Evolutionary conservation across 2,113 vertebrate genomes (phyloP).

Genomic region (Hymenochirus boettgeri): DNA sequence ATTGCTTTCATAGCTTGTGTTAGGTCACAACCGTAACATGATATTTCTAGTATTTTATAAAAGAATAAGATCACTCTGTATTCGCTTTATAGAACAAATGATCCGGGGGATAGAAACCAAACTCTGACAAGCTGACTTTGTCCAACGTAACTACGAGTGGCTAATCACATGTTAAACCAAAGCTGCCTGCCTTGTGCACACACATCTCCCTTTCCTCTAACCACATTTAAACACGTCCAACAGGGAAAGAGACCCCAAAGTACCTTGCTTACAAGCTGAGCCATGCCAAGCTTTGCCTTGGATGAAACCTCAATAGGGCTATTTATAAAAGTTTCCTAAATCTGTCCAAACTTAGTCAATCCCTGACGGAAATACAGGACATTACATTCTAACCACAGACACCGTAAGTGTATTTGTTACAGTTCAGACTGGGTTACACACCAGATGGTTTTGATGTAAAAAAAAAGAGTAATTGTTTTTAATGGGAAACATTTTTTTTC

Average conservation of each 20-base stretch:
- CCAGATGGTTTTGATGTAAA: conserved; percentile 5
- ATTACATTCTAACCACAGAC: conserved; percentile 3
- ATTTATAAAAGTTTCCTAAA: background rate
- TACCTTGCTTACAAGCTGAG: background rate
- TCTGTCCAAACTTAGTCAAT: background rate
- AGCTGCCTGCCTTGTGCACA: background rate
- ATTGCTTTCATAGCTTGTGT: no score
- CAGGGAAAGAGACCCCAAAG: background rate
- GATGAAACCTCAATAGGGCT: background rate
- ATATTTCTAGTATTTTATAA: no score
- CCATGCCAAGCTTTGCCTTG: background rate
- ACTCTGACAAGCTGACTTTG: no score
- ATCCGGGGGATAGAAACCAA: no score
- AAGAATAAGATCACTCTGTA: no score
- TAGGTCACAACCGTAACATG: no score
- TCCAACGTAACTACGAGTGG: no score
- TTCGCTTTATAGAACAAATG: no score
- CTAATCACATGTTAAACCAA: no score
- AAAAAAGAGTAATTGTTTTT: conserved; percentile 5
- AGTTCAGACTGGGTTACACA: background rate
- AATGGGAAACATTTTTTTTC: background rate
- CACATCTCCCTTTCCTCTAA: background rate
- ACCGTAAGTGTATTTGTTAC: background rate
- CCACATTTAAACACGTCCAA: background rate
- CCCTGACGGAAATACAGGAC: conserved; percentile 1